Evolutionary conservation across 2,888 invertebrate species (phyloP), one percentile per base, ranked within the genome.

Genomic region (Polyommatus icarus): DNA sequence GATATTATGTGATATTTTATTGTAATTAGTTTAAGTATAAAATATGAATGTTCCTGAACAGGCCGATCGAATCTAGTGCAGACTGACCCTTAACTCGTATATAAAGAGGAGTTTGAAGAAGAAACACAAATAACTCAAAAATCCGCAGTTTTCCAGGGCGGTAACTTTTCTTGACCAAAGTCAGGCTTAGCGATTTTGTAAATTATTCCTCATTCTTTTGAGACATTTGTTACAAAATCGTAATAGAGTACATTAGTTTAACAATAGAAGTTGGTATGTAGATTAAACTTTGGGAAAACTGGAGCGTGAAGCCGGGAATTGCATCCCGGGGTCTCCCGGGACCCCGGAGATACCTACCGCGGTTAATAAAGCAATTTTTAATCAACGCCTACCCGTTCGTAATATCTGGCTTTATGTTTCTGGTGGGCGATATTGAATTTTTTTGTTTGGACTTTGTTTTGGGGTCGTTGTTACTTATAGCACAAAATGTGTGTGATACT

Each of bases 281-380:
- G 54, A 73, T 40, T 73, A 46, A 75, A 75, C 50, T 75, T 50
- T 15, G 24, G 50, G 50, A 75, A 75, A 73, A 46, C 46, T 75
- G 75, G 29, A 24, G 75, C 75, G 75, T 54, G 46, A 75, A 75
- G 75, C 29, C 50, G 50, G 73, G 46, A 75, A 75, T 75, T 54
- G 75, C 75, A 75, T 75, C 54, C 18, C 75, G 15, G 32, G 6
- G 7, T 73, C 73, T 29, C 75, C 10, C 18, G 24, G 29, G 50
- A 54, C 15, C 29, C 2, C 54, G 18, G 75, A 67, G 50, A 54
- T 20, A 50, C 75, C 54, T 75, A 18, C 50, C 24, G 24, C 75
- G 75, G 46, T 50, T 75, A 75, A 75, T 75, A 75, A 75, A 75
- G 75, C 75, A 75, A 75, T 50, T 75, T 72, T 50, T 50, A 54